Evolutionary conservation across 2,797 vertebrate genomes (phyloP).

Genomic region (Sebastes dallii): DNA sequence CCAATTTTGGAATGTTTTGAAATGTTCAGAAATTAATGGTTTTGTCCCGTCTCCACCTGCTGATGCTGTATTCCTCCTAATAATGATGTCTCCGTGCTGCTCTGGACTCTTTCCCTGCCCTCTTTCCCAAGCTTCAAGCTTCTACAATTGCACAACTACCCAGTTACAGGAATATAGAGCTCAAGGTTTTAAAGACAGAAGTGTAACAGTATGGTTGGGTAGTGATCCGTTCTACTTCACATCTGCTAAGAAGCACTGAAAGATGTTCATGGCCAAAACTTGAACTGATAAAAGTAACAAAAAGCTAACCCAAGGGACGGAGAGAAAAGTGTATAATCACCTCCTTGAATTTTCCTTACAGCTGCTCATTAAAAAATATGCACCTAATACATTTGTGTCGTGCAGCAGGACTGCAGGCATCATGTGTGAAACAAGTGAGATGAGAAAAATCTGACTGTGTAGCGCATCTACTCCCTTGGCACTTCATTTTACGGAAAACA

Average conservation of each 20-base stretch:
- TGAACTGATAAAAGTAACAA: background rate
- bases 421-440: conserved; percentile 16
- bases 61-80: background rate
- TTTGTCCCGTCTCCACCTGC: background rate
- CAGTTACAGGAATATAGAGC: background rate
- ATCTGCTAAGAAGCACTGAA: background rate
- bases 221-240: background rate
- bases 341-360: conserved; percentile 13
- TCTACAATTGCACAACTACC: too few relatives aligned
- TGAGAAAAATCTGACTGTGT: conserved; percentile 9
- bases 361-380: conserved; percentile 41
- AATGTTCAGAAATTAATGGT: too few relatives aligned
- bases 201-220: background rate
- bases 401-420: background rate
- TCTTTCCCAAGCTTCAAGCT: background rate
- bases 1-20: too few relatives aligned
- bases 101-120: background rate
- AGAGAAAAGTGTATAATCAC: background rate
- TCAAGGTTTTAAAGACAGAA: background rate
- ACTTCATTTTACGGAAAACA: conserved; percentile 31
- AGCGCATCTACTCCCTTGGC: conserved; percentile 7
- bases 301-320: background rate
- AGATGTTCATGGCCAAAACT: background rate
- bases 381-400: background rate
- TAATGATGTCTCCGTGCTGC: background rate